These are phyloP conservation scores for Dromaius novaehollandiae DNA, from an alignment of 2,113 vertebrate species.

Conservation along the genomic window DNA sequence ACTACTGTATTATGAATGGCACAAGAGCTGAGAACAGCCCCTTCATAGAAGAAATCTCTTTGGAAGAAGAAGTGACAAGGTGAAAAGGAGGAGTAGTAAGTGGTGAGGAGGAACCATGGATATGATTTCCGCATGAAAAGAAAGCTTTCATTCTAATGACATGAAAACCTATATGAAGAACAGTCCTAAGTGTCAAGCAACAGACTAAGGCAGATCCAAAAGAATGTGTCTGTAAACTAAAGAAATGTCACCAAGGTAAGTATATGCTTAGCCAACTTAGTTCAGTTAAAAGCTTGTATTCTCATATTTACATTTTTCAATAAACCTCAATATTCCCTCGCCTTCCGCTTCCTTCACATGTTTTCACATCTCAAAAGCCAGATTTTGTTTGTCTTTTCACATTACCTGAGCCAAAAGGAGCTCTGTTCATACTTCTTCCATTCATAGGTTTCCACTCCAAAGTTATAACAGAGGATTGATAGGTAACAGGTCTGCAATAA, in stretches of 20 bases:
- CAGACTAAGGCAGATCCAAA: background rate
- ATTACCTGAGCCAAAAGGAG: conserved; percentile 92
- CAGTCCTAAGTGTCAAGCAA: background rate
- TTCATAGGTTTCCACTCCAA: conserved; percentile 86
- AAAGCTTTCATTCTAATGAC: background rate
- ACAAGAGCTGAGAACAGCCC: background rate
- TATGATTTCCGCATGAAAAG: background rate
- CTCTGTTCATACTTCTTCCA: conserved; percentile 84
- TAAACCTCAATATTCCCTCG: background rate
- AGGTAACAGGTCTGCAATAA: conserved; percentile 84
- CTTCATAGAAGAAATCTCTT: background rate
- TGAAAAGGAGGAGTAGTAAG: background rate
- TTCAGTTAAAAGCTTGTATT: background rate
- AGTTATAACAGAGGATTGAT: conserved; percentile 90
- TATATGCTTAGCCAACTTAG: background rate
- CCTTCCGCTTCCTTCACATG: background rate
- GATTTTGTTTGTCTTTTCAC: background rate
- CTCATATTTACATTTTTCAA: background rate
- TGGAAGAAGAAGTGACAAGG: background rate
- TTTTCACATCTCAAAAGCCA: background rate
- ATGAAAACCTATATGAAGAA: background rate
- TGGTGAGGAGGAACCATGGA: background rate
- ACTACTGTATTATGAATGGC: background rate
- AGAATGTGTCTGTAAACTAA: background rate
- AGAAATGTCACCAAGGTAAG: background rate